Conservation (phyloP, 2,797 vertebrate species). For the Calcarius lapponicus region DNA sequence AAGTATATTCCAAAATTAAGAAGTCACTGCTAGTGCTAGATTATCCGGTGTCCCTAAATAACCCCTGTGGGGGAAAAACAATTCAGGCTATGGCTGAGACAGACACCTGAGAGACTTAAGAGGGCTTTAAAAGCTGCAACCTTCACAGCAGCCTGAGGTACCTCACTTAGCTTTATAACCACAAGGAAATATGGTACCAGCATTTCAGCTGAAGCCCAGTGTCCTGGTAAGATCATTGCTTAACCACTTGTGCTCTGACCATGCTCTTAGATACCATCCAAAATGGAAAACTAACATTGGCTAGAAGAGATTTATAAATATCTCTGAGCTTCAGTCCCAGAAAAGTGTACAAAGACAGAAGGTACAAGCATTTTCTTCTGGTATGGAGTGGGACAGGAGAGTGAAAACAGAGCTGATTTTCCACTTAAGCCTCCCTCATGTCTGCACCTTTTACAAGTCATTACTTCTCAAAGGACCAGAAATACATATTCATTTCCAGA, state of each 20-base stretch:
- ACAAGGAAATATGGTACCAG: not conserved
- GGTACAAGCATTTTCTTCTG: not conserved
- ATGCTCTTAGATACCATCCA: not conserved
- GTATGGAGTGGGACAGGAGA: not conserved
- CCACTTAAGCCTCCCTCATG: not conserved
- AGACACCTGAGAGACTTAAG: not conserved
- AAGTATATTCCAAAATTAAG: not conserved
- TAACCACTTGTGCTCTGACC: not conserved
- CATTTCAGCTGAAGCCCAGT: not conserved
- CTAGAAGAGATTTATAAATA: not conserved
- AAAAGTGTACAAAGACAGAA: not conserved
- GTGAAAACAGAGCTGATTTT: not conserved
- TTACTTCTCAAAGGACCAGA: not conserved
- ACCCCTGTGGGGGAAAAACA: not conserved
- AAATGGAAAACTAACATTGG: not conserved
- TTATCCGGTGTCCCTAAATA: not conserved
- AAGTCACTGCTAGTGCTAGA: not conserved
- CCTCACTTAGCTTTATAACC: not conserved
- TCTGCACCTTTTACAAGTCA: not conserved
- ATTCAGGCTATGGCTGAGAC: not conserved
- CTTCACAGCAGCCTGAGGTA: not conserved
- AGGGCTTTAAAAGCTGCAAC: not conserved
- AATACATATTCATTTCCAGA: not conserved
- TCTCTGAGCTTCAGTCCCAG: not conserved
- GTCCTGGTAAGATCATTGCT: not conserved